Evolutionary conservation across 2,888 invertebrate species (phyloP).

Genomic region (Drosophila tripunctata): DNA sequence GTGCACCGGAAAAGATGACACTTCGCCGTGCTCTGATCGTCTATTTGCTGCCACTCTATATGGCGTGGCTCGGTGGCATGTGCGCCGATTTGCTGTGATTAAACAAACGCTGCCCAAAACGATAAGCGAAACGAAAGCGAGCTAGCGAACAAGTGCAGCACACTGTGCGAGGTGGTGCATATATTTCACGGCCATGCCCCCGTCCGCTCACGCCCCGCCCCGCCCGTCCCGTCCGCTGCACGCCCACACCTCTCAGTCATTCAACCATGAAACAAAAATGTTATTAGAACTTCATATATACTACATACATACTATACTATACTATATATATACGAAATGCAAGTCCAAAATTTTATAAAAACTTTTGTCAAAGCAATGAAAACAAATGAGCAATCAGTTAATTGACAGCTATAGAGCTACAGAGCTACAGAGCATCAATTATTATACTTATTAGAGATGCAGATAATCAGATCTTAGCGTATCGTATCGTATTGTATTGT

Average conservation of each 20-base stretch:
- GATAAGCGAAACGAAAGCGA: slow-evolving; percentile 25
- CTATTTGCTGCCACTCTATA: slow-evolving; percentile 91
- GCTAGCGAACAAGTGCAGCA: slow-evolving; percentile 55
- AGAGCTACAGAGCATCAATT: slow-evolving; percentile 10
- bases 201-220: slow-evolving; percentile 11
- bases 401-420: slow-evolving; percentile 9
- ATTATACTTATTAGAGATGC: too few species aligned
- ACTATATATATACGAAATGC: slow-evolving; percentile 62
- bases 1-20: slow-evolving; percentile 70
- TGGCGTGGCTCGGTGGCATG: slow-evolving; percentile 93
- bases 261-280: slow-evolving; percentile 75
- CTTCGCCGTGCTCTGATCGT: slow-evolving; percentile 86
- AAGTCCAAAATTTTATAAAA: slow-evolving; percentile 79
- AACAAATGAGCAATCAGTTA: slow-evolving; percentile 47
- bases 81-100: slow-evolving; percentile 93
- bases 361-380: slow-evolving; percentile 74
- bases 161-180: slow-evolving; percentile 17
- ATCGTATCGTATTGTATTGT: too few species aligned
- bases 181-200: slow-evolving; percentile 5
- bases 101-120: slow-evolving; percentile 49
- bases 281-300: slow-evolving; percentile 67
- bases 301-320: slow-evolving; percentile 8
- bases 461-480: neutral
- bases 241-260: slow-evolving; percentile 75
- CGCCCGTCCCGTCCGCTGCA: slow-evolving; percentile 48